Evolutionary conservation across 2,797 vertebrate species (phyloP).

Genomic region (Oreochromis mossambicus): DNA sequence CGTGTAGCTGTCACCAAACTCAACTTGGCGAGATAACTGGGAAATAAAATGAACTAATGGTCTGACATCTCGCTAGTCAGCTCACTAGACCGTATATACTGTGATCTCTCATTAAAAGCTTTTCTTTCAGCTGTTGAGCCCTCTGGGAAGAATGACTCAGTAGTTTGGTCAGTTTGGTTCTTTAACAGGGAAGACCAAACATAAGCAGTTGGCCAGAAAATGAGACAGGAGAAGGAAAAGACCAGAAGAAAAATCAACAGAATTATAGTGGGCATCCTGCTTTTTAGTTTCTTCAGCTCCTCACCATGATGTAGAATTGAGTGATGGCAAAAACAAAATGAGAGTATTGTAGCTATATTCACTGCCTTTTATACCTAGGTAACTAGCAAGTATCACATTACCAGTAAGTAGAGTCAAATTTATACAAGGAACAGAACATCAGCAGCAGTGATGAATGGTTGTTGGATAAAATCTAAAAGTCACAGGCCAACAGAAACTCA

Average conservation of each 20-base stretch:
- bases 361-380: neutral
- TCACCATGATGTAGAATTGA: neutral
- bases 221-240: constrained; percentile 4
- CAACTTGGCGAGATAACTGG: neutral
- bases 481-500: neutral
- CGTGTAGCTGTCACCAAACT: neutral
- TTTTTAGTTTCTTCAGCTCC: neutral
- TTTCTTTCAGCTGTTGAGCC: constrained; percentile 40
- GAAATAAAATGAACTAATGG: constrained; percentile 12
- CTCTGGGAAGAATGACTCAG: constrained; percentile 60
- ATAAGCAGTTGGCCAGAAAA: neutral
- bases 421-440: neutral
- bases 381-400: neutral
- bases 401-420: neutral
- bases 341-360: neutral
- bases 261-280: constrained; percentile 12
- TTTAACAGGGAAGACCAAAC: constrained; percentile 25
- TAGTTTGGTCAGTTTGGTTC: constrained; percentile 46
- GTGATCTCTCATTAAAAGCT: constrained; percentile 29
- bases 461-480: neutral
- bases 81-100: neutral
- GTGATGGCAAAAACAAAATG: neutral
- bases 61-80: neutral
- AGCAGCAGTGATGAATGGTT: neutral
- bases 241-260: neutral